Base-by-base conservation (phyloP, 2,888 invertebrate species). In the Drosophila pegasa region DNA sequence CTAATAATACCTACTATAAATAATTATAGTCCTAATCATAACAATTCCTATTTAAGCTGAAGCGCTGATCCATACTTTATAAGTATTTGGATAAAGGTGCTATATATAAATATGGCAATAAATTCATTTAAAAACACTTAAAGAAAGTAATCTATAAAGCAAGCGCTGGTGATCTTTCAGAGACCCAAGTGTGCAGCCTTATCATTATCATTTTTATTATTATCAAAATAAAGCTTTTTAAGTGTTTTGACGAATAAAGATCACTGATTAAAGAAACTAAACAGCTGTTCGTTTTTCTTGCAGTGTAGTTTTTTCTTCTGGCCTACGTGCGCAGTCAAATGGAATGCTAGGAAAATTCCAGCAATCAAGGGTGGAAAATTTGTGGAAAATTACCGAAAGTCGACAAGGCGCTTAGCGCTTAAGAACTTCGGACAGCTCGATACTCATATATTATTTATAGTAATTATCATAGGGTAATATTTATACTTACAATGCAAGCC, bases 401-500 rank as follows among this genome's bases (percentile, higher is more conserved):
- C 18, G 10, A 8, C 50, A 9, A 10, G n/a, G 2, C 9, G 45
- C 1, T 8, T 1, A 6, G 10, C 16, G 27, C n/a, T n/a, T n/a
- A 27, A 12, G 1, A 5, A 27, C 25, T 22, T 4, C 5, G 1
- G 4, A 29, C 5, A 20, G 2, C 9, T 8, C 14, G 9, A 9
- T 12, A 51, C 10, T 2, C 25, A 37, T 18, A 12, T 14, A 48
- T 48, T 33, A 33, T 50, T 8, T 31, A 45, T 25, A 3, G 7
- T 27, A 9, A 51, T 27, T 7, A 1, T 6, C 5, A n/a, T 14
- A 14, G 6, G 12, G 7, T 29, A 29, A 2, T 35, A 10, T n/a
- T 40, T 9, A 45, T 45, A 92, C 92, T 92, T 88, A 92, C 92
- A 91, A 92, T 88, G 92, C 92, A 92, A 92, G 92, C 92, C 92